A percentile compares a stretch with the other conserved stretches of the same genome.
Evolutionary conservation across 2,797 vertebrate genomes (phyloP).

Genomic region (Cyprinodon diabolis): DNA sequence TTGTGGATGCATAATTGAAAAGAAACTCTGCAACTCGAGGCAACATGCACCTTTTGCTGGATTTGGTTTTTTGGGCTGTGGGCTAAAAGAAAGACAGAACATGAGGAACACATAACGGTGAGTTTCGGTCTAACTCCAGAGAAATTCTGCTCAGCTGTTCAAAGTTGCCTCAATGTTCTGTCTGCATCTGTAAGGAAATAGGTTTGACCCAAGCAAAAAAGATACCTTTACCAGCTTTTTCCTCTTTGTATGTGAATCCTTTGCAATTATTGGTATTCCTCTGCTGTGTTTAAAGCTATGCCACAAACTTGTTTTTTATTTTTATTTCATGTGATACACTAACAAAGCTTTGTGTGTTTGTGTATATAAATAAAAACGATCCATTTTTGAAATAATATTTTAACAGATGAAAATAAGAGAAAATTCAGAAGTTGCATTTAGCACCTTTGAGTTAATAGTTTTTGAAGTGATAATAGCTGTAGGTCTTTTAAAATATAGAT

Average conservation of each 20-base stretch:
- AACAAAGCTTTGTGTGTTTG: no score
- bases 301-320: background rate
- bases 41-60: constrained; percentile 39
- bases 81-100: constrained; percentile 22
- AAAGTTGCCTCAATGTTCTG: constrained; percentile 14
- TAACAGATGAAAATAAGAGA: no score
- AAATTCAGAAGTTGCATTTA: no score
- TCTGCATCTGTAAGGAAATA: constrained; percentile 40
- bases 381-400: no score
- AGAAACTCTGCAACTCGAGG: constrained; percentile 64
- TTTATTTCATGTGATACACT: no score
- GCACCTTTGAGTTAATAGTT: no score
- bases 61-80: constrained; percentile 22
- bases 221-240: constrained; percentile 20
- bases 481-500: no score
- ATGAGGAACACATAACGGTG: constrained; percentile 57
- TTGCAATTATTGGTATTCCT: background rate
- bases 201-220: constrained; percentile 30
- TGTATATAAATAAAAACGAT: no score
- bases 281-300: background rate
- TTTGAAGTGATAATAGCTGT: no score
- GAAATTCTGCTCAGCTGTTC: constrained; percentile 41
- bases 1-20: constrained; percentile 78
- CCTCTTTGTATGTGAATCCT: constrained; percentile 17
- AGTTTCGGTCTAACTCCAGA: constrained; percentile 38